phyloP scores from a whole-genome alignment of 1,140 invertebrate genomes.

The Paracyclopina nana region DNA sequence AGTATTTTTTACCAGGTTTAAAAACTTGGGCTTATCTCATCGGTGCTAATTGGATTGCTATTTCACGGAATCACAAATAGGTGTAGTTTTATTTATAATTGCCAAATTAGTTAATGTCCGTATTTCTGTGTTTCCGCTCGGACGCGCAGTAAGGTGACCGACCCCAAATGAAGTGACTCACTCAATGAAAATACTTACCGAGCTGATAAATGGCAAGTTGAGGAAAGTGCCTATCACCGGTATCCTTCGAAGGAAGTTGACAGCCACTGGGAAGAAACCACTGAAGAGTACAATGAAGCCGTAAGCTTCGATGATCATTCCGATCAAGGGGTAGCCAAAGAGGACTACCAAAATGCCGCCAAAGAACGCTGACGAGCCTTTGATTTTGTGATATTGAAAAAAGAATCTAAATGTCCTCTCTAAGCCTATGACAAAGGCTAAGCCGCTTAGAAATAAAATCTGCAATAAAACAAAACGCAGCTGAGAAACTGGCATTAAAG shows the following conservation, averaged over 20 bases:
- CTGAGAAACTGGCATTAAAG: not conserved
- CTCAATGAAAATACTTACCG: conserved; percentile 27
- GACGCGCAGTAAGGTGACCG: not conserved
- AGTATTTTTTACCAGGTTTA: not conserved
- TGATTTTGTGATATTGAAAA: conserved; percentile 91
- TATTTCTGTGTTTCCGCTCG: not conserved
- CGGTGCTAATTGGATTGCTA: not conserved
- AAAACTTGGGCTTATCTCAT: not conserved
- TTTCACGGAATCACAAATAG: not conserved
- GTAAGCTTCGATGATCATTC: conserved; percentile 29
- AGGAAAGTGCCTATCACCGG: conserved; percentile 39
- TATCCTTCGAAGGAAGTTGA: conserved; percentile 41
- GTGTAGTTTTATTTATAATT: not conserved
- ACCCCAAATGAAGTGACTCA: not conserved
- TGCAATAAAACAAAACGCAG: conserved; percentile 28
- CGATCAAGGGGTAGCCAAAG: conserved; percentile 36
- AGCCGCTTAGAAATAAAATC: conserved; percentile 83
- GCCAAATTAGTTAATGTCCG: not conserved
- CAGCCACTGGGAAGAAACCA: conserved; percentile 42
- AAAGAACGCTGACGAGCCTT: conserved; percentile 76
- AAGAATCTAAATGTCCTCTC: conserved; percentile 51
- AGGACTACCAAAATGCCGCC: conserved; percentile 83
- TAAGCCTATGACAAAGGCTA: conserved; percentile 53
- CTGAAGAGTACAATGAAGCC: conserved; percentile 44
- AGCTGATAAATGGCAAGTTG: conserved; percentile 37